Base-by-base conservation (phyloP, 2,113 vertebrate genomes). In the Indri indri region DNA sequence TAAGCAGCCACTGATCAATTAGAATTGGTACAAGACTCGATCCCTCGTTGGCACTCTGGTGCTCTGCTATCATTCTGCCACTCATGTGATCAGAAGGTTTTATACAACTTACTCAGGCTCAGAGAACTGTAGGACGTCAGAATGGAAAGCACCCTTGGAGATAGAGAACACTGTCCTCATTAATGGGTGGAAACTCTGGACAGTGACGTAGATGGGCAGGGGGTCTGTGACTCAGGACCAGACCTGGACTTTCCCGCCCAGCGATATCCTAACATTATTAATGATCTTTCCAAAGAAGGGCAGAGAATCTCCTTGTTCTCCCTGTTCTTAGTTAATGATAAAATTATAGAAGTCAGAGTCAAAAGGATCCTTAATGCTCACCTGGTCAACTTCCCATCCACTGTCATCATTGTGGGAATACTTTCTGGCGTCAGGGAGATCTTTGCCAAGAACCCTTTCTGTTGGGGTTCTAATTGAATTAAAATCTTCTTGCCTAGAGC, bases 361-460 rank as follows among this genome's bases (percentile, higher is more conserved):
- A 40, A 25, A 34, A 80, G 80, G 77, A 71, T 6, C 2, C 37
- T 23, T 14, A 22, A 8, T 37, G 17, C 30, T 34, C 34, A 17
- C 3, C 18, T 27, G 45, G 73, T 37, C 34, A 20, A n/a, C 12
- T 34, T 65, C 23, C 59, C 18, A 40, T 27, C 23, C 23, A 1
- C 7, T 0, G n/a, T 6, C 16, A 37, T 54, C 25, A 0, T 3
- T 1, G 5, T 4, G 40, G 3, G 23, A 50, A 65, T 6, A 32
- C 23, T 30, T 45, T 34, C 37, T 57, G 0, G 1, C 1, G 17
- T 7, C 42, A 10, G 8, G 42, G 59, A 74, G 7, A 23, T 57
- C 34, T 89, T 88, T 42, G 70, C 47, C 40, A 8, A 34, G 25
- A 61, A 22, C 32, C 25, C 7, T 40, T 85, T 90, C 79, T 40